These are phyloP conservation scores for Amniataba percoides DNA, from an alignment of 2,797 vertebrate genomes.

Conservation along the genomic window DNA sequence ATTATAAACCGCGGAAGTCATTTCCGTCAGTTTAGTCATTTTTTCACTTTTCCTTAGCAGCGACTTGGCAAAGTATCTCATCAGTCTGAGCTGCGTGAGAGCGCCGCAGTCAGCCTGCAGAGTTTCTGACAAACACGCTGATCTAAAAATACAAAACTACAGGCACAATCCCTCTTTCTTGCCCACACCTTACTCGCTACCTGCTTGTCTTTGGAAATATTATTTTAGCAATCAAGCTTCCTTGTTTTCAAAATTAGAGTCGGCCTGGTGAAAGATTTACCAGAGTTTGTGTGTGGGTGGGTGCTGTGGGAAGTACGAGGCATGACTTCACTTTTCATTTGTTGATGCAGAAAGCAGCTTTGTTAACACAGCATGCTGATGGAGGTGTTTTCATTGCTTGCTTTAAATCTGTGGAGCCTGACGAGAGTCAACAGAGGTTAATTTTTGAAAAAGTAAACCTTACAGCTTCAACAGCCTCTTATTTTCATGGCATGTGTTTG, in stretches of 20 bases:
- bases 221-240: slow-evolving; percentile 26
- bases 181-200: slow-evolving; percentile 1
- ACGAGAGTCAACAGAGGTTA: background rate
- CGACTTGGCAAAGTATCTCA: slow-evolving; percentile 8
- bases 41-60: slow-evolving; percentile 18
- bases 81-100: slow-evolving; percentile 35
- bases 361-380: background rate
- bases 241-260: slow-evolving; percentile 26
- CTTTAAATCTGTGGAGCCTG: background rate
- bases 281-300: slow-evolving; percentile 11
- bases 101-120: slow-evolving; percentile 8
- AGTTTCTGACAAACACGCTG: slow-evolving; percentile 28
- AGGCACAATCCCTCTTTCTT: background rate
- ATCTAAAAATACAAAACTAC: slow-evolving; percentile 47
- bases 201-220: slow-evolving; percentile 44
- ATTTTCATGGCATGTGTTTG: background rate
- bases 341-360: background rate
- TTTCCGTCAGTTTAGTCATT: background rate
- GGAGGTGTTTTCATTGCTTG: background rate
- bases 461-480: background rate
- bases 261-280: slow-evolving; percentile 11
- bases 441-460: background rate
- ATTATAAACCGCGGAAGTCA: slow-evolving; percentile 4
- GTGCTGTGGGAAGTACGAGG: slow-evolving; percentile 18
- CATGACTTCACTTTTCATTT: slow-evolving; percentile 19